phyloP scores from a whole-genome alignment of 2,888 invertebrate genomes.

The Furcula furcula region DNA sequence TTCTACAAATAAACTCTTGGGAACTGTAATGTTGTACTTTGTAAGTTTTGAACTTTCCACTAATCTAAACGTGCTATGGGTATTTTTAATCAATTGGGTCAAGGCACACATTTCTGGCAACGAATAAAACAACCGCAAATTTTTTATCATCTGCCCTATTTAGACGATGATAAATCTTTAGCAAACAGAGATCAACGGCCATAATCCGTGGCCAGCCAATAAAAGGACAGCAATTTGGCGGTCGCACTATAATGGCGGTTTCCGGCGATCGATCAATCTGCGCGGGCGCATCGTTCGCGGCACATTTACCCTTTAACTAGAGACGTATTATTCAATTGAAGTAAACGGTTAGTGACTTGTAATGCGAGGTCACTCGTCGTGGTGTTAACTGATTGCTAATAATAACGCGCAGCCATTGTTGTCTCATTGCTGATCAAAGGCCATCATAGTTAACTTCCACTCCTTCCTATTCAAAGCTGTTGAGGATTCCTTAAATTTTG shows the following conservation, averaged over 20 bases:
- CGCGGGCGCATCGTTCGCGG: conserved; percentile 30
- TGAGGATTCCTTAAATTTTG: no score
- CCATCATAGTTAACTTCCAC: no score
- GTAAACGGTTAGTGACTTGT: conserved; percentile 54
- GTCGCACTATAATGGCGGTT: conserved; percentile 40
- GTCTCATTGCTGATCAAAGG: no score
- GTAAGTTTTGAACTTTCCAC: no score
- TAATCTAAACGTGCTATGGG: no score
- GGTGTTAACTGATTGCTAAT: not conserved
- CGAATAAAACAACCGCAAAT: conserved; percentile 12
- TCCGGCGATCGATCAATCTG: conserved; percentile 73
- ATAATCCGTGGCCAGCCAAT: conserved; percentile 15
- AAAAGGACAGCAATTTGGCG: conserved; percentile 18
- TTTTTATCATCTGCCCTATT: conserved; percentile 18
- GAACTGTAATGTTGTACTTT: no score
- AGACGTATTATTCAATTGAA: conserved; percentile 57
- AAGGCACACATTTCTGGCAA: conserved; percentile 18
- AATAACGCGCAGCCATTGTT: no score
- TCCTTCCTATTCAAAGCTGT: no score
- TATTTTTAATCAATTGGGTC: conserved; percentile 17
- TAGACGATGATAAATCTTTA: conserved; percentile 5
- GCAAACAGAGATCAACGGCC: conserved; percentile 1
- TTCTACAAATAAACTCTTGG: no score
- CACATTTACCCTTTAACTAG: conserved; percentile 25
- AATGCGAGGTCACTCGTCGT: not conserved